Base-by-base conservation (phyloP, 2,113 vertebrate genomes). In the Garra rufa region DNA sequence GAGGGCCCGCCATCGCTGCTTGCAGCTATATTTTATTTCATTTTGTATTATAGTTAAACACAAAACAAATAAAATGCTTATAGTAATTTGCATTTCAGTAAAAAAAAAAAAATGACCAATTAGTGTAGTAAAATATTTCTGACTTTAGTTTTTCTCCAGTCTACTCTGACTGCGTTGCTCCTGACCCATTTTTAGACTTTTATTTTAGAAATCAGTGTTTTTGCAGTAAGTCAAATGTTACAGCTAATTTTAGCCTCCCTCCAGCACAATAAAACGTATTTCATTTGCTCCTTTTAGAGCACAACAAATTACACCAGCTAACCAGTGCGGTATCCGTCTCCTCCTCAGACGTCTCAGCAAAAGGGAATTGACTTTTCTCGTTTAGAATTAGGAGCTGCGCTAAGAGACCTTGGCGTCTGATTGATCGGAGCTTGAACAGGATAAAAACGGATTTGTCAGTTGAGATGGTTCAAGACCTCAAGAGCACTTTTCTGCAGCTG, bases 161-260 rank as follows among this genome's bases (percentile, higher is more conserved):
- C 9, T 61, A 10, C 52, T 13, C 8, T 73, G 46, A 34, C 74
- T 63, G 28, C n/a, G 46, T 50, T 78, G 55, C 61, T 82, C 76
- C 30, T 76, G 52, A 46, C 76, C 67, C 15, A 81, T 81, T 79
- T 82, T 84, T 38, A 83, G 4, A 50, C 30, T 63, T 75, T 71
- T 69, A 61, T 81, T 84, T 85, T 76, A 82, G 38, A 83, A 83
- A 78, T 50, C n/a, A 24, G 78, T 17, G 43, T 67, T 81, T 85
- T 70, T 82, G 78, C 73, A 44, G 24, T n/a, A 61, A 57, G 41
- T 77, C 57, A 52, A 73, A 82, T 24, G n/a, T 81, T 34, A 59
- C 13, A 28, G n/a, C 75, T 78, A 82, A 85, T 73, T 85, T 87
- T 82, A 82, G 41, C 30, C 61, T 65, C 67, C 48, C 77, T 61